phyloP scores from a whole-genome alignment of 2,797 vertebrate genomes.

The Danio albolineatus region DNA sequence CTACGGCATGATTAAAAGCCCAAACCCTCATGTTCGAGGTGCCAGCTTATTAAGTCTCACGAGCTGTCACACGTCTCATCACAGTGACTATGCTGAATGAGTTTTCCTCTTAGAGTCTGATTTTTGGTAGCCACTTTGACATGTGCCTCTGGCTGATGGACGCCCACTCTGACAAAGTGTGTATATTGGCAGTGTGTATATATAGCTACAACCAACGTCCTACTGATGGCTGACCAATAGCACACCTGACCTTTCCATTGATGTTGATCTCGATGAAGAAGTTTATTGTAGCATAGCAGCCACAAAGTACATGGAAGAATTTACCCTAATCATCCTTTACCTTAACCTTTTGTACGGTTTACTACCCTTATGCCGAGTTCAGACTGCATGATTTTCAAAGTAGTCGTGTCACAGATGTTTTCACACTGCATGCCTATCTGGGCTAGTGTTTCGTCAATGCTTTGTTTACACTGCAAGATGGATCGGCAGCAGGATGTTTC shows the following conservation, averaged over 20 bases:
- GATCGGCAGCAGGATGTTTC: too few relatives aligned
- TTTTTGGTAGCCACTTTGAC: slow-evolving; percentile 28
- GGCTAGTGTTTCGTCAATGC: too few relatives aligned
- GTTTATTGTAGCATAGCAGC: too few relatives aligned
- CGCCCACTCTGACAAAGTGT: background rate
- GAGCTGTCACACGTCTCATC: slow-evolving; percentile 35
- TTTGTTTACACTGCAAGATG: too few relatives aligned
- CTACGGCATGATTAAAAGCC: slow-evolving; percentile 49
- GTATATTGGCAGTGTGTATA: slow-evolving; percentile 4
- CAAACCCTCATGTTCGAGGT: slow-evolving; percentile 29
- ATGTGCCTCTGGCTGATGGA: slow-evolving; percentile 28
- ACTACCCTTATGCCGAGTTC: too few relatives aligned
- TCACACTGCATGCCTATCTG: too few relatives aligned
- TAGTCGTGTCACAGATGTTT: too few relatives aligned
- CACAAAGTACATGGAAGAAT: too few relatives aligned
- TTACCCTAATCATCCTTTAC: too few relatives aligned
- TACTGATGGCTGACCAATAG: slow-evolving; percentile 32
- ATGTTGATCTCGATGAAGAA: too few relatives aligned
- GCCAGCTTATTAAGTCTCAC: slow-evolving; percentile 52
- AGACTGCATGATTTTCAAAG: too few relatives aligned
- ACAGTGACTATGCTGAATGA: slow-evolving; percentile 21
- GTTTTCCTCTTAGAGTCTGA: slow-evolving; percentile 28
- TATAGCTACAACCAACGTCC: background rate
- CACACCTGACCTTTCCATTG: slow-evolving; percentile 43
- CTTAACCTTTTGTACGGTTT: too few relatives aligned